Percentiles rank a stretch among this genome's conserved stretches.
Conservation (phyloP, 2,888 invertebrate genomes). For the Standfussiana lucernea region DNA sequence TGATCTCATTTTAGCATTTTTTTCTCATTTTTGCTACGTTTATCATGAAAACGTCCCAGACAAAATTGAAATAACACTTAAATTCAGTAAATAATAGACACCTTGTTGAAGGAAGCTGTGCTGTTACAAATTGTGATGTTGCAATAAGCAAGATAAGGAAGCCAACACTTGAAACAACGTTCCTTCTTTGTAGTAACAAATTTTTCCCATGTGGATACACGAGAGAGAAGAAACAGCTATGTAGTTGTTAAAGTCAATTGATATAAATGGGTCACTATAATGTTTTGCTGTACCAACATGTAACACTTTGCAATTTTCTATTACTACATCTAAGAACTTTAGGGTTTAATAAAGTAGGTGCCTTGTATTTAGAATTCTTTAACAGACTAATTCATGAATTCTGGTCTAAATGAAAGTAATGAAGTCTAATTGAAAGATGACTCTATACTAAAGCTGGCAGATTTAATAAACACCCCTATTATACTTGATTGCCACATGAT, state of each 20-base stretch:
- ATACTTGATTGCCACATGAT: conserved; percentile 36
- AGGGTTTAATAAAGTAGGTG: not conserved
- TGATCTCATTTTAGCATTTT: not conserved
- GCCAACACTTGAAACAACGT: conserved; percentile 6
- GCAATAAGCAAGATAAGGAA: conserved; percentile 18
- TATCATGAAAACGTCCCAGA: not conserved
- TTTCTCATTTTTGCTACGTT: not conserved
- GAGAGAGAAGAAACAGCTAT: conserved; percentile 30
- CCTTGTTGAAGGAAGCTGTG: not conserved
- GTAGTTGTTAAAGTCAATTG: conserved; percentile 46
- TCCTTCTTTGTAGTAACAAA: conserved; percentile 17
- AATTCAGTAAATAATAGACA: not conserved
- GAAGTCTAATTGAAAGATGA: conserved; percentile 33
- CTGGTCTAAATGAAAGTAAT: conserved; percentile 1
- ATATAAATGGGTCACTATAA: conserved; percentile 42
- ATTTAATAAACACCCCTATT: conserved; percentile 54
- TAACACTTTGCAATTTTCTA: conserved; percentile 25
- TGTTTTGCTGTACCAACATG: conserved; percentile 33
- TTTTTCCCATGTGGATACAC: conserved; percentile 11
- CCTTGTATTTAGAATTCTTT: not conserved
- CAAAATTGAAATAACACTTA: not conserved
- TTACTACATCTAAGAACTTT: not conserved
- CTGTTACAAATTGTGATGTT: conserved; percentile 7
- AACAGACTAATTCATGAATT: not conserved
- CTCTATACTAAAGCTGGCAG: conserved; percentile 16